Evolutionary conservation across 2,113 vertebrate genomes (phyloP), one percentile per base, ranked within the genome.

Genomic region (Catharus minimus): DNA sequence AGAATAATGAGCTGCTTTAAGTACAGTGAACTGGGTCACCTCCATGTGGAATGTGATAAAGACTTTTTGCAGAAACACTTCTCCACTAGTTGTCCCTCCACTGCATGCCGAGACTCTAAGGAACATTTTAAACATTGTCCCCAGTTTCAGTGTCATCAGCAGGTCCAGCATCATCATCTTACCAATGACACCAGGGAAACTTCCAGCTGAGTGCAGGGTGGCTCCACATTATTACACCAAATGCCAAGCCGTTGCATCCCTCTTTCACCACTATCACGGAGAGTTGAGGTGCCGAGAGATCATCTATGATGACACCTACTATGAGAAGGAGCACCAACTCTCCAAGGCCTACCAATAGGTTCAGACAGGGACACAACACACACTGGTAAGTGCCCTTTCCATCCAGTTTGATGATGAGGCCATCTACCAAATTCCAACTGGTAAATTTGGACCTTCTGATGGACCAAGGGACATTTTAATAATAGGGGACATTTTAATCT

Each of bases 181-280:
- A 57, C 13, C n/a, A 57, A 14, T 4, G 4, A 32, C 32, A 57
- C 56, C n/a, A 57, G 22, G 14, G n/a, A 57, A 57, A 36, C 22
- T 57, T 57, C 21, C 9, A 5, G n/a, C 17, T 0, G 5, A 57
- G 55, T 3, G 6, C 6, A 9, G 21, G 14, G 4, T 5, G 6
- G 55, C n/a, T 14, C 56, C 8, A 8, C 4, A 4, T 19, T 22
- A 33, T 33, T 32, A 56, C 32, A 56, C 32, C 55, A 56, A 33
- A 56, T 56, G 55, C 32, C 32, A 56, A 33, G 32, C 55, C 9
- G 8, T 53, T 53, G 28, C 6, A 11, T 53, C 52, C 52, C 52
- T 53, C 52, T 53, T 11, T 53, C 28, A 6, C 17, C 28, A 30
- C 10, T 18, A 12, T 30, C 11, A 7, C 11, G 4, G 11, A 53